Evolutionary conservation across 2,113 vertebrate species (phyloP), one percentile per base, ranked within the genome.

Genomic region (Cheilinus undulatus): DNA sequence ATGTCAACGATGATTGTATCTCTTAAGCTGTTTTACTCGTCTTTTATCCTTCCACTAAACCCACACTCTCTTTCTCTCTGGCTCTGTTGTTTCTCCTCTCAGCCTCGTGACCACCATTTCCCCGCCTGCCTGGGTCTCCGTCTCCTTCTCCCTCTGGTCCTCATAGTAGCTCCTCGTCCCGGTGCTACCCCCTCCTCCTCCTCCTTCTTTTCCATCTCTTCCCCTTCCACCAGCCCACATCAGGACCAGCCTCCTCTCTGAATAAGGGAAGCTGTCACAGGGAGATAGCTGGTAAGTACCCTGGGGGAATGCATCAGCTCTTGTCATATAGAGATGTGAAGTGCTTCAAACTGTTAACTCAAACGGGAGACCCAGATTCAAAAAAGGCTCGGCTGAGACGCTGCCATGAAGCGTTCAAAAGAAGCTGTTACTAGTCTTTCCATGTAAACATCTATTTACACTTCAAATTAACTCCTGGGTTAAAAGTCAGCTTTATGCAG

Each of bases 1-100:
- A 93, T 90, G 91, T 89, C 91, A 93, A 65, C 32, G 58, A 60
- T 76, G 82, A 92, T 93, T 85, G 80, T 73, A 86, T 81, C 62
- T 85, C 62, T 85, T 87, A 87, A 82, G 72, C 65, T 56, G 53
- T 57, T 88, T 86, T 63, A 42, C 49, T 63, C 23, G 1, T 19
- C 51, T 17, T 36, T 28, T 56, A 59, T 71, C 32, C 22, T 51
- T 61, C 69, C 38, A 38, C 65, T 57, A 70, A 80, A 64, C 62
- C 60, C 67, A 59, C 62, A 59, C 58, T 70, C 63, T 60, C n/a
- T 20, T 54, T 63, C 38, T 68, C 42, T 74, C 59, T 70, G 53
- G 76, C 78, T 71, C 52, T 0, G 10, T 61, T 57, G 15, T 69
- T 59, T 73, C 64, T 66, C 60, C 58, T 72, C 80, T 76, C 61